Base-by-base conservation (phyloP, 2,888 invertebrate genomes). In the Atherix ibis region DNA sequence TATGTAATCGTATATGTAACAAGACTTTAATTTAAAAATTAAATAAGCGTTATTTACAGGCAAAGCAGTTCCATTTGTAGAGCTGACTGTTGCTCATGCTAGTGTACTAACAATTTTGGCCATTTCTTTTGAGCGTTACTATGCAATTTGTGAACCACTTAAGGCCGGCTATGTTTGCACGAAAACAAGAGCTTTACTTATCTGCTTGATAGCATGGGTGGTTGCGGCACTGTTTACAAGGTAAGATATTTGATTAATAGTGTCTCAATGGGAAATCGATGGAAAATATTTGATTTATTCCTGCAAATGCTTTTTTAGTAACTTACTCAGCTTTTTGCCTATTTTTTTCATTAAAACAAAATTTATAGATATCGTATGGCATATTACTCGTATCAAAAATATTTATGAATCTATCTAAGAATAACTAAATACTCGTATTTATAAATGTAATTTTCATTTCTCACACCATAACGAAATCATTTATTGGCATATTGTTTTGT, bases 101-200 rank as follows among this genome's bases (percentile, higher is more conserved):
- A 89, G 89, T 24, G 88, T 89, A 3, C 67, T 92, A 34, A 92
- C 91, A 24, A 91, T 92, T 50, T 63, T 92, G 50, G 91, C 89
- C 38, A 92, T 92, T 59, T 87, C 87, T 53, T 85, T 91, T 58
- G 91, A 92, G 61, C 70, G 83, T 36, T 84, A 81, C 64, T 80
- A 81, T 62, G 91, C 91, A 43, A 89, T 92, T 54, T 91, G 91
- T 59, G 82, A 88, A 54, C 91, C 91, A 0, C 65, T 92, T 34
- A 75, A 83, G 47, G 89, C 87, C 4, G 84, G 85, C 39, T 87
- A 85, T 61, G 82, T 87, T 33, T 88, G 87, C 58, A 88, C 87
- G 19, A 85, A 84, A 61, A 73, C 84, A 8, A 66, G 85, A 35
- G 87, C 87, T 1, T 73, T 82, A 14, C 66, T 81, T 40, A 83